Base-by-base conservation (phyloP, 1,140 invertebrate genomes). In the Brachionus rubens region DNA sequence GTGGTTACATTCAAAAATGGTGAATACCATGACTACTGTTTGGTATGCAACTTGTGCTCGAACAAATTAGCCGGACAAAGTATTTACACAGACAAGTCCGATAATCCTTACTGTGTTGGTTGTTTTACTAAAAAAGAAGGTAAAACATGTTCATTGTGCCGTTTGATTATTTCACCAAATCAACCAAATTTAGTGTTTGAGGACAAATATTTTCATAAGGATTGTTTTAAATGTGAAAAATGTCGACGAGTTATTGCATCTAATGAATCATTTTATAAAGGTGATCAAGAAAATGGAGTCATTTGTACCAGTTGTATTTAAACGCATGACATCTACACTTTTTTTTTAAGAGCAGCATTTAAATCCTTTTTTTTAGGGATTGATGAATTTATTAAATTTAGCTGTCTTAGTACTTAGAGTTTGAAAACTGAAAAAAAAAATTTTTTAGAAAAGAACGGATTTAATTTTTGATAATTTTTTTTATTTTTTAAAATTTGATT, bases 221-320 rank as follows among this genome's bases (percentile, higher is more conserved):
- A 54, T 19, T 72, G 68, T 16, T 72, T 72, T 30, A 72, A 40
- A 40, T 72, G 68, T 50, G 36, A 50, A 50, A 50, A 33, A 19
- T 72, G 68, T 14, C 16, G 33, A 48, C 30, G 50, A 30, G 24
- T 40, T 10, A 72, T 72, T 12, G 19, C 28, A n/a, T 72, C 68
- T 28, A 72, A 30, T 36, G 68, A 72, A 48, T 72, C 68, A 14
- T 72, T 72, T 72, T 72, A 72, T 19, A 72, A 72, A 40, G 46
- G 59, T 14, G 40, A 43, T 21, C 19, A 26, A 30, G 59, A 12
- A 24, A 26, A 65, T 43, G 40, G 36, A 43, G 40, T 21, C 10
- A 65, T 65, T 43, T 65, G 59, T 65, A 26, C 33, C 16, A 43
- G 19, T 24, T 65, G 59, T 65, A 28, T 24, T 14, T 59, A 59